Percentiles rank a stretch among this genome's conserved stretches.
phyloP scores from a whole-genome alignment of 2,797 vertebrate genomes.

The Sebastes cheni region DNA sequence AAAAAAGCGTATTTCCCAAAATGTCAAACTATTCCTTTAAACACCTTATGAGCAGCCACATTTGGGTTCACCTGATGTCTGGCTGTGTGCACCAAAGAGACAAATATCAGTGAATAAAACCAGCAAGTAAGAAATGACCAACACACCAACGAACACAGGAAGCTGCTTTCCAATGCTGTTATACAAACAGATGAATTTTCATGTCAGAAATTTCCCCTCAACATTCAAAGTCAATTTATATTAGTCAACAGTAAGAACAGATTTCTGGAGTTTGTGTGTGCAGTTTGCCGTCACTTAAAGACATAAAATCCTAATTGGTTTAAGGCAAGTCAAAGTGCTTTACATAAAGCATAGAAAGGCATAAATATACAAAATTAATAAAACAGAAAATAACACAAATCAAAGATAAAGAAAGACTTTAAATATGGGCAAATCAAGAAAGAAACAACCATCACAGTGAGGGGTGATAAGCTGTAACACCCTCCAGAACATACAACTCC shows the following conservation, averaged over 20 bases:
- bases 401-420: background rate
- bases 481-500: background rate
- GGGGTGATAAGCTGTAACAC: background rate
- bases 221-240: background rate
- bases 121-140: background rate
- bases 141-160: background rate
- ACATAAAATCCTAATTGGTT: background rate
- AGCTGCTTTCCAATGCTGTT: background rate
- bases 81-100: too few relatives aligned
- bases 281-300: background rate
- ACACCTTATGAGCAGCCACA: background rate
- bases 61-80: background rate
- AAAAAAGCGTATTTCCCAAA: background rate
- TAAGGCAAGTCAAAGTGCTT: background rate
- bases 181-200: background rate
- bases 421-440: rapidly evolving
- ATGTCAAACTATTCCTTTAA: background rate
- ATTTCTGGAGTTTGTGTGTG: background rate
- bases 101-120: background rate
- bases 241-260: background rate
- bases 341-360: background rate
- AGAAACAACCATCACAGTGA: background rate
- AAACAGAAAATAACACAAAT: background rate
- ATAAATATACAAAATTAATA: background rate
- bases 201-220: background rate